phyloP scores from a whole-genome alignment of 53 echinoderm and acorn worm species.

The Apostichopus leukothele region DNA sequence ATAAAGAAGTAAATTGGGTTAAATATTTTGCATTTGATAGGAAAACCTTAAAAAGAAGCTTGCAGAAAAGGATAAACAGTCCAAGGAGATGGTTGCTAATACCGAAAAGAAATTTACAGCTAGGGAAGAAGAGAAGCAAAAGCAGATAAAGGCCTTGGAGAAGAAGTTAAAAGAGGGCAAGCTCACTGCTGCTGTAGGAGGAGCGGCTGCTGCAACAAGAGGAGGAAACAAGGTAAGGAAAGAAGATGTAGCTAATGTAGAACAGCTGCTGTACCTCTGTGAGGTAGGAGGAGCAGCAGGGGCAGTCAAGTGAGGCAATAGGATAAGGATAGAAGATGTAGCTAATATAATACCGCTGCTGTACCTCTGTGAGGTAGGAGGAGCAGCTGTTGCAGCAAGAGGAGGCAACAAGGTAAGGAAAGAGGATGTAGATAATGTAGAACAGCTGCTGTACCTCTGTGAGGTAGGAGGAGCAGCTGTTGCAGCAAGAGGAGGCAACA shows the following conservation, averaged over 20 bases:
- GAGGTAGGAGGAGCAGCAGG: too few species aligned
- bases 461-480: constrained; percentile 52
- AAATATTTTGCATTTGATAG: constrained; percentile 23
- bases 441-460: too few species aligned
- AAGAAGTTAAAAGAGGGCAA: constrained; percentile 82
- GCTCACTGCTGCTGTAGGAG: constrained; percentile 59
- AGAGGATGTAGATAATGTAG: too few species aligned
- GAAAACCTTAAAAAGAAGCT: constrained; percentile 87
- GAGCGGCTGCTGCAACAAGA: constrained; percentile 51
- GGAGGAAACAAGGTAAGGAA: constrained; percentile 44
- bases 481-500: constrained; percentile 48
- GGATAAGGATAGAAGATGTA: too few species aligned
- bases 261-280: too few species aligned
- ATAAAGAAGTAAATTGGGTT: too few species aligned
- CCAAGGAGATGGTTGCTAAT: constrained; percentile 70
- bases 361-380: too few species aligned
- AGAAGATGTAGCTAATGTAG: too few species aligned
- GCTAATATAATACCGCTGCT: too few species aligned
- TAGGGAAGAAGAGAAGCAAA: constrained; percentile 73
- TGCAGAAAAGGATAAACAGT: constrained; percentile 86
- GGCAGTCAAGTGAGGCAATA: too few species aligned
- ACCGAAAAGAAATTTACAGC: constrained; percentile 79
- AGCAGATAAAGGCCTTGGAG: constrained; percentile 84
- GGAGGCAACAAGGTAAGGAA: too few species aligned
- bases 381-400: too few species aligned